Base-by-base conservation (phyloP, 2,797 vertebrate genomes). In the Poeciliopsis gracilis region DNA sequence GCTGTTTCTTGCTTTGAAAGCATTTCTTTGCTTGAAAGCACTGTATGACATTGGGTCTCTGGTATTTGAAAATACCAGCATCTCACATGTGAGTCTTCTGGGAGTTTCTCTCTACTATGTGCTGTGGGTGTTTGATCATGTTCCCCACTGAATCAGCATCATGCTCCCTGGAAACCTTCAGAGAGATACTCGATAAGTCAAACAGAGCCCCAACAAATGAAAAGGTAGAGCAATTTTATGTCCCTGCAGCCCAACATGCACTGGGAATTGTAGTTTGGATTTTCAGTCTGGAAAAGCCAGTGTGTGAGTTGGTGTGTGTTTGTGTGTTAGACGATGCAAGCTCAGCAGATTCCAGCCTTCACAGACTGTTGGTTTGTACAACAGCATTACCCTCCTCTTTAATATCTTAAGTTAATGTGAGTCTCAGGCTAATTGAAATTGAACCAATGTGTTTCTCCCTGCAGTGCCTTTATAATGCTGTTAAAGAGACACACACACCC, bases 401-500 rank as follows among this genome's bases (percentile, higher is more conserved):
- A 94, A 94, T 95, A 94, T 93, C 90, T 90, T 90, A 90, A 86
- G 84, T 93, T 95, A 94, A 95, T 93, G 93, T 45, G 78, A 92
- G 87, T 90, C 89, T 91, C 88, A 81, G 78, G 92, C 91, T 96
- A 95, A 95, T 95, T 95, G 95, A 95, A 94, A 95, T 94, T 90
- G 91, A 95, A 94, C 91, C 83, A 90, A 84, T 88, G 90, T 86
- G 81, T 83, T 85, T 90, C 86, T 92, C 90, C 90, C 90, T 73
- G 87, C 87, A 90, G 93, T 81, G 91, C 90, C 86, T 90, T 91
- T 88, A 89, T 75, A 84, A 85, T 74, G 86, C 84, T 84, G 81
- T 93, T 90, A 90, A 92, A 93, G 84, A 91, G 74, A 88, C 84
- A 88, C 81, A 47, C 80, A 47, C 80, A 80, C 84, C 73, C 82